Evolutionary conservation across 2,113 vertebrate genomes (phyloP).

Genomic region (Sialia sialis): DNA sequence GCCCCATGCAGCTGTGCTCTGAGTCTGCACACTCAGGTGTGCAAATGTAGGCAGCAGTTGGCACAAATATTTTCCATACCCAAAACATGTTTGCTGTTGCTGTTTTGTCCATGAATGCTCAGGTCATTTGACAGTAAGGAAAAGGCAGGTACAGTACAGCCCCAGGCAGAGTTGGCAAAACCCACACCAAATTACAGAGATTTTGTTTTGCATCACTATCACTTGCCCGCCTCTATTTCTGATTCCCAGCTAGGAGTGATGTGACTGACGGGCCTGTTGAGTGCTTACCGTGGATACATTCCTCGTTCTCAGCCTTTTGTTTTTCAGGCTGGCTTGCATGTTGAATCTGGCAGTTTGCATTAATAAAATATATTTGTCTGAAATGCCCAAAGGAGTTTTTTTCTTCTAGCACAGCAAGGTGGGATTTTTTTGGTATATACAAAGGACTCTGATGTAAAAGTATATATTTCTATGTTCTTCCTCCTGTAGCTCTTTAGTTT

Average conservation of each 20-base stretch:
- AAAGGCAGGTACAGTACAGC: background rate
- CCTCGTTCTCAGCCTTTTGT: background rate
- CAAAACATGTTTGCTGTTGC: background rate
- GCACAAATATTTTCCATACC: background rate
- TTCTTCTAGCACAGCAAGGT: background rate
- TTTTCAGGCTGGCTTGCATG: background rate
- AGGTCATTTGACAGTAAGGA: background rate
- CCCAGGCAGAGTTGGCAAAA: background rate
- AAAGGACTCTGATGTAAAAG: conserved; percentile 8
- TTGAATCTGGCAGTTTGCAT: background rate
- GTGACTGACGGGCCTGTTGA: background rate
- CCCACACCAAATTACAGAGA: background rate
- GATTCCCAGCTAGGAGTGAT: background rate
- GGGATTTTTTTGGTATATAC: background rate
- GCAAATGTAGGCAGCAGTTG: background rate
- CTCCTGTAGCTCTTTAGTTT: background rate
- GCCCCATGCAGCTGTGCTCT: fast-evolving
- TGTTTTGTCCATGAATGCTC: background rate
- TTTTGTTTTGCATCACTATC: background rate
- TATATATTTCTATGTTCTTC: background rate
- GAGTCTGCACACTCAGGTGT: background rate
- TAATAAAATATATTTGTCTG: conserved; percentile 4
- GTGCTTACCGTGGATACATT: background rate
- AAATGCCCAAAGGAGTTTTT: conserved; percentile 18
- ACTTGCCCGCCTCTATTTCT: background rate